Conservation (phyloP, 2,113 vertebrate genomes). For the Tricholaema leucomelas region DNA sequence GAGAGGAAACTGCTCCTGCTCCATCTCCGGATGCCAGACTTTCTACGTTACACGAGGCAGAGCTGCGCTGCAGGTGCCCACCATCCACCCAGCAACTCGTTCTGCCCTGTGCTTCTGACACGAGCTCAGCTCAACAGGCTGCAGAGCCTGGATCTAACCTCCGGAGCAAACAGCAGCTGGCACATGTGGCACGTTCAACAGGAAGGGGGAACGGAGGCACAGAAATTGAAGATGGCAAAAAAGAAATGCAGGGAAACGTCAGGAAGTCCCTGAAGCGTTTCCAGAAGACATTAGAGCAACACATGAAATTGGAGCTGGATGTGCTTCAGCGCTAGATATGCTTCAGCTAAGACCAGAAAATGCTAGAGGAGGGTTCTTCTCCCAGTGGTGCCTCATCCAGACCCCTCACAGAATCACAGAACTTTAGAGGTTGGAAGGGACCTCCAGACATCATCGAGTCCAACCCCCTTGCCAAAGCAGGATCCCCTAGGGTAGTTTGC, state of each 20-base stretch:
- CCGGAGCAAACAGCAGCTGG: not conserved
- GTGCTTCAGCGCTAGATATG: not conserved
- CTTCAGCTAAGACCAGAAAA: not conserved
- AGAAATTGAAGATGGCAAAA: not conserved
- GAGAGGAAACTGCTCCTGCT: not conserved
- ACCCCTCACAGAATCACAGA: too few species aligned
- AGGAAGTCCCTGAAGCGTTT: not conserved
- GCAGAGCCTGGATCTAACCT: not conserved
- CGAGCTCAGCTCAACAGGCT: rapidly evolving
- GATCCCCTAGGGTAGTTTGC: too few species aligned
- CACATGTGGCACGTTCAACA: rapidly evolving
- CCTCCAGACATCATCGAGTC: too few species aligned
- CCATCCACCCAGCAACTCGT: rapidly evolving
- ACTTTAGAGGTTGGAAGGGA: too few species aligned
- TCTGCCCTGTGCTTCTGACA: not conserved
- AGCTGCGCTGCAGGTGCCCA: rapidly evolving
- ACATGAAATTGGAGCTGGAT: not conserved
- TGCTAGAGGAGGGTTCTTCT: not conserved
- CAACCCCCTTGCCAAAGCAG: too few species aligned
- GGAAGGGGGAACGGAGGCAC: rapidly evolving
- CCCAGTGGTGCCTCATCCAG: not conserved
- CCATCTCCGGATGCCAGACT: rapidly evolving
- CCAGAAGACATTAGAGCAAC: not conserved
- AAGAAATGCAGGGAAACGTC: not conserved
- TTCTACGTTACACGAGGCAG: not conserved